These are phyloP conservation scores for Dryococelus australis DNA, from an alignment of 2,888 invertebrate genomes.

Conservation along the genomic window DNA sequence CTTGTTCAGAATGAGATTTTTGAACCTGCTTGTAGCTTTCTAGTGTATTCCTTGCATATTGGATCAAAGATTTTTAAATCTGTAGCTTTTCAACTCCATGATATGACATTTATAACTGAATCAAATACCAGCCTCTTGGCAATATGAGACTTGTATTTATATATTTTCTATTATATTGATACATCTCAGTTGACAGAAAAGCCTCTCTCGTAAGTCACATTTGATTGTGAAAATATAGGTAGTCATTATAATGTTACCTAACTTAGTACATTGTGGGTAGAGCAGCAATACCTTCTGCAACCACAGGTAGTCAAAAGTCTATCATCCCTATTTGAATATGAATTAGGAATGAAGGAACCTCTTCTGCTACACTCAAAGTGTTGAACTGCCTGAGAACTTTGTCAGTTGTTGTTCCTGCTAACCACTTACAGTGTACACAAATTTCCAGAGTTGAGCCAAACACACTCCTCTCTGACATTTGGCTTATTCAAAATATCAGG, in stretches of 20 bases:
- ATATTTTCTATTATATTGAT: neutral
- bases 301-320: neutral
- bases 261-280: neutral
- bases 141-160: too few species aligned
- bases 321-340: neutral
- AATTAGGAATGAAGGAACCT: neutral
- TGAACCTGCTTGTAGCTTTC: neutral
- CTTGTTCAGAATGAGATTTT: too few species aligned
- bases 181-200: neutral
- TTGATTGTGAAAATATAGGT: neutral
- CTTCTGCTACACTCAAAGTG: neutral
- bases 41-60: neutral
- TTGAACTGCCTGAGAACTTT: neutral
- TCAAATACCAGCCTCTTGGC: neutral
- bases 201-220: neutral
- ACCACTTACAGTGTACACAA: neutral
- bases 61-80: neutral
- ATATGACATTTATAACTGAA: neutral
- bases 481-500: neutral
- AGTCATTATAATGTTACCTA: too few species aligned
- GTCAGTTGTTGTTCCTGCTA: neutral
- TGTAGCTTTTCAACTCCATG: neutral
- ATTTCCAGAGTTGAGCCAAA: neutral
- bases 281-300: too few species aligned
- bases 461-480: neutral